These are phyloP conservation scores for Catocala nupta DNA, from an alignment of 2,888 invertebrate species.

Conservation along the genomic window DNA sequence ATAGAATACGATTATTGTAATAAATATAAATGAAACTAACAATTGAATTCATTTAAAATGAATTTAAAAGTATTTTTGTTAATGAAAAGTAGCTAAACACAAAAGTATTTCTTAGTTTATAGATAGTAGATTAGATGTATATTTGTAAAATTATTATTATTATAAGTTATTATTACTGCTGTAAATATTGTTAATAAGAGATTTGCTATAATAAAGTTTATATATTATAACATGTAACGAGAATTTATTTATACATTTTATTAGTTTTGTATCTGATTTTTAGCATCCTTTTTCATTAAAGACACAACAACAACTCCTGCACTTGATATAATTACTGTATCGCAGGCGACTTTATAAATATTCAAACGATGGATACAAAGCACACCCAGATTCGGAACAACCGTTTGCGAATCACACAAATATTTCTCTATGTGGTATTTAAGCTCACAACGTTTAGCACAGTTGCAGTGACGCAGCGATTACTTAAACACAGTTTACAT, in stretches of 20 bases:
- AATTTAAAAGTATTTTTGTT: constrained; percentile 7
- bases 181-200: constrained; percentile 43
- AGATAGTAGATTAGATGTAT: constrained; percentile 28
- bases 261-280: no score
- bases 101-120: constrained; percentile 31
- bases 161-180: constrained; percentile 36
- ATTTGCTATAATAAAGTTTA: constrained; percentile 37
- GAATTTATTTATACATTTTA: neutral
- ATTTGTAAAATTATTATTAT: constrained; percentile 24
- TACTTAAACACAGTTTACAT: no score
- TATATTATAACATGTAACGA: constrained; percentile 10
- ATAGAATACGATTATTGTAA: constrained; percentile 2
- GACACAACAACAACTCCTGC: no score
- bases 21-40: constrained; percentile 1
- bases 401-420: no score
- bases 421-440: no score
- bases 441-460: no score
- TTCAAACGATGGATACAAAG: no score
- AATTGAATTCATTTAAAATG: constrained; percentile 11
- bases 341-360: no score
- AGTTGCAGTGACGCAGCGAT: no score
- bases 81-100: constrained; percentile 5
- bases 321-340: no score
- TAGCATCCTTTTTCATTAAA: no score
- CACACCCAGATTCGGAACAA: no score